Evolutionary conservation across 23 tunicate genomes (phyloP), one percentile per base, ranked within the genome.

Genomic region (Halocynthia roretzi): DNA sequence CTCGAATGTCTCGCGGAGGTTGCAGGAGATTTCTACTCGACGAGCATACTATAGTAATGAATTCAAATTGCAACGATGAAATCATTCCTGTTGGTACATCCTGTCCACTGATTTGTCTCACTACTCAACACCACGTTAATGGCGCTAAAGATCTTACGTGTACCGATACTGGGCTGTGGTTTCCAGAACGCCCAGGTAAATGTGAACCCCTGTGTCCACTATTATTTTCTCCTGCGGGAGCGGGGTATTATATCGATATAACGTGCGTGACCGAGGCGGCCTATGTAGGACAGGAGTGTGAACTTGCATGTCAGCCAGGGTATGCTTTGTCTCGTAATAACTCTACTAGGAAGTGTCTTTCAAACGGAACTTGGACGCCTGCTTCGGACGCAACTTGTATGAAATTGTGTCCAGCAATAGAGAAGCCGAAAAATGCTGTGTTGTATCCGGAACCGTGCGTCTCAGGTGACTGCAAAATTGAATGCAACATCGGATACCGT

Each of bases 401-500:
- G 10, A 12, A 17, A 8, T 19, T 71, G 31, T 83, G 87, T 53
- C 69, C 82, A 51, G 31, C 54, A 51, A 11, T 83, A 5, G 6
- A 62, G 31, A 7, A n/a, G 11, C 71, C 72, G 14, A n/a, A 63
- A 54, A 77, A 83, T 68, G 87, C 76, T 6, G 14, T 8, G 15
- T 9, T 67, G 48, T 51, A 50, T 14, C 76, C 81, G 6, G 22
- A 53, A n/a, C 57, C 60, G 15, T 83, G 87, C 56, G 70, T 51
- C 68, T 22, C 17, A n/a, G 87, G 82, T 0, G 55, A 50, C 8
- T 85, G 90, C 67, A 72, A 19, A 5, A 10, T 85, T 6, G 23
- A 54, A 49, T 85, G 90, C 54, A 71, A 85, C 53, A 65, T 77
- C 8, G 81, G 77, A 17, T 85, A 78, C 65, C 83, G 77, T 6